Evolutionary conservation across 2,888 invertebrate species (phyloP).

Genomic region (Noctua comes): DNA sequence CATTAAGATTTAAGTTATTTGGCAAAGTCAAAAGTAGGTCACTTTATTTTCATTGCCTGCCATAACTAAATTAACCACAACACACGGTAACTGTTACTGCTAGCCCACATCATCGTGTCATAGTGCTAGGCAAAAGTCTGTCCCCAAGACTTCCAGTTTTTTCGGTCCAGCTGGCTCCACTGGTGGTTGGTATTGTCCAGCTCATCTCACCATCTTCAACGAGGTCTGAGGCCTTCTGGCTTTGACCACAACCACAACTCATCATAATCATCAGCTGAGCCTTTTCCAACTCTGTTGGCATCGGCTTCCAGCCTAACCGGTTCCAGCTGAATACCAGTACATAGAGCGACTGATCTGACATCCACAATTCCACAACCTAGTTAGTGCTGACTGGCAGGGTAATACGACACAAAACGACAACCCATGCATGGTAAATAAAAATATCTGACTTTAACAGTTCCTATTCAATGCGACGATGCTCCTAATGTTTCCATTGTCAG

Average conservation of each 20-base stretch:
- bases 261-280: not conserved
- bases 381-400: not conserved
- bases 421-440: not conserved
- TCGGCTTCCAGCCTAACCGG: not conserved
- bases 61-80: not conserved
- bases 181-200: no score
- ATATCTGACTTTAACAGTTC: not conserved
- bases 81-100: not conserved
- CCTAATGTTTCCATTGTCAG: slow-evolving; percentile 32
- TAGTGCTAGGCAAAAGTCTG: not conserved
- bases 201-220: not conserved
- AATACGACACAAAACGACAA: not conserved
- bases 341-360: not conserved
- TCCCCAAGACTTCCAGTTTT: not conserved
- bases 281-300: not conserved
- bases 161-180: not conserved
- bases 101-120: not conserved
- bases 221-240: not conserved
- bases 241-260: not conserved
- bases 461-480: slow-evolving; percentile 1
- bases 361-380: not conserved
- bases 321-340: not conserved
- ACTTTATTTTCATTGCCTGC: not conserved
- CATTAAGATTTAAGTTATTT: no score
- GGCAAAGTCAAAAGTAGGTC: not conserved